Base-by-base conservation (phyloP, 2,113 vertebrate species). In the Myrmophylax atrothorax region DNA sequence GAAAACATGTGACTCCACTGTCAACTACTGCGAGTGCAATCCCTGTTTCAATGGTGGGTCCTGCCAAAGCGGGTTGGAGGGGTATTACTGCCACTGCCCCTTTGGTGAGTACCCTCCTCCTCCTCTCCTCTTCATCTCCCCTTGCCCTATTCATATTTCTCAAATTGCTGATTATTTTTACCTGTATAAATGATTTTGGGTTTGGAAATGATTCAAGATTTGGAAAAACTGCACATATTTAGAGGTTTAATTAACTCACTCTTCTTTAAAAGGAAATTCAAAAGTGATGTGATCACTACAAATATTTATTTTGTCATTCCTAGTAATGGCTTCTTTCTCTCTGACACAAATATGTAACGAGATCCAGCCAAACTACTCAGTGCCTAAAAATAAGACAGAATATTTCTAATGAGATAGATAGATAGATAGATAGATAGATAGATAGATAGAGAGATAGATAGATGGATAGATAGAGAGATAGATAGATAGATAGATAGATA, bases 1-100 rank as follows among this genome's bases (percentile, higher is more conserved):
- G 69, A 99, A 98, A 98, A 98, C 97, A 7, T 99, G 99, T 60
- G 99, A 99, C 84, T 99, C 99, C 93, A 95, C 99, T 87, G 98
- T 99, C 98, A 99, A 99, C 97, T 98, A 99, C 98, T 99, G 99
- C 97, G 99, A 99, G 94, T 99, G 99, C 97, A 99, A 99, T 96
- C 99, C 99, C 23, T 99, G 99, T 97, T 99, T 99, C 98, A 99
- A 99, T 75, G 99, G 99, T 44, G 99, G 99, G 3, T 99, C 99
- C 97, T 99, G 99, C 97, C 99, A 99, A 90, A 99, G 98, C 28
- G 98, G 98, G 17, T 95, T 99, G 97, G 99, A 99, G 75, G 98
- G 99, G 20, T 99, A 99, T 96, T 99, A 98, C 93, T 99, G 99
- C 96, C 99, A 99, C 81, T 99, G 99, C 97, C 98, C 99, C 20